Evolutionary conservation across 2,797 vertebrate genomes (phyloP).

Genomic region (Eurystomus glaucurus): DNA sequence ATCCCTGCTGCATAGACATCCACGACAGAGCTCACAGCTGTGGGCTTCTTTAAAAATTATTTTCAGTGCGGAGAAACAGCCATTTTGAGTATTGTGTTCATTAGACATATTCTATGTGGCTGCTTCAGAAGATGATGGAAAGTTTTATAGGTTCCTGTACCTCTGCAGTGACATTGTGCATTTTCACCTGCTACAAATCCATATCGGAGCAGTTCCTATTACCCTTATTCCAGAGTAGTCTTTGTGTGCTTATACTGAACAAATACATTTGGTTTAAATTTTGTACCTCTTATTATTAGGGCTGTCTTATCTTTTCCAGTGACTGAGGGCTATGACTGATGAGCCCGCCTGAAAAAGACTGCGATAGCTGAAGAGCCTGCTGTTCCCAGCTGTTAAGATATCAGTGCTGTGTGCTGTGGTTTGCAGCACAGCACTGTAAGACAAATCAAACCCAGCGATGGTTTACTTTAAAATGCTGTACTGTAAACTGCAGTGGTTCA

Average conservation of each 20-base stretch:
- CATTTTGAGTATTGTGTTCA: background rate
- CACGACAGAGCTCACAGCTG: background rate
- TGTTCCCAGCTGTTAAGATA: conserved; percentile 15
- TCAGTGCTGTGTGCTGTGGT: background rate
- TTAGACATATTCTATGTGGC: background rate
- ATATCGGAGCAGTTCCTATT: background rate
- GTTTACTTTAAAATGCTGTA: conserved; percentile 38
- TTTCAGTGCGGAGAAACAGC: background rate
- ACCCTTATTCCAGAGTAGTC: background rate
- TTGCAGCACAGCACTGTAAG: background rate
- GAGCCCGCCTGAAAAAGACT: background rate
- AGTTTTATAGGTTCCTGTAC: background rate
- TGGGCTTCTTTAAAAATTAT: background rate
- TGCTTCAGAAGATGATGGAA: background rate
- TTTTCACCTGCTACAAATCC: background rate
- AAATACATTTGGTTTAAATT: background rate
- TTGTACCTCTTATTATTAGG: background rate
- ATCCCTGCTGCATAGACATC: background rate
- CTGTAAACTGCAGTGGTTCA: conserved; percentile 21
- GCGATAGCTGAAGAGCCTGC: background rate
- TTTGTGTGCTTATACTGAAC: background rate
- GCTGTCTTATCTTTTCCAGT: background rate
- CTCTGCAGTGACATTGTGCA: background rate
- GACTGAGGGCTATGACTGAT: background rate
- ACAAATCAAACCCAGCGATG: background rate